Evolutionary conservation across 1,140 invertebrate species (phyloP).

Genomic region (Aleiodes sp.): DNA sequence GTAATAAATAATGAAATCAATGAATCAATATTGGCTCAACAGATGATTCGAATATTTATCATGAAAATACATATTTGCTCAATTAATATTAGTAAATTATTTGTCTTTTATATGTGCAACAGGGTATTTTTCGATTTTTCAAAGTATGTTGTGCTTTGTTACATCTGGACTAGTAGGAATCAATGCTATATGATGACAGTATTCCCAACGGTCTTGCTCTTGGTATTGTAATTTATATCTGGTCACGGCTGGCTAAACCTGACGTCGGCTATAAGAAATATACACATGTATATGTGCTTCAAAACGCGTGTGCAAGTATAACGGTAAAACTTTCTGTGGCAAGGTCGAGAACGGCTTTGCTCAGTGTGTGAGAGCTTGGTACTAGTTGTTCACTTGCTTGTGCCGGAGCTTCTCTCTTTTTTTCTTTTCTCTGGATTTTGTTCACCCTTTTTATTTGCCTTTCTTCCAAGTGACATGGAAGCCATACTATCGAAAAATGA

Average conservation of each 20-base stretch:
- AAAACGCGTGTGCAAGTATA: conserved; percentile 1
- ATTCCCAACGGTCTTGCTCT: background rate
- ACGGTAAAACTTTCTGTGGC: background rate
- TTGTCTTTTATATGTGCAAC: background rate
- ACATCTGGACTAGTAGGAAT: conserved; percentile 2
- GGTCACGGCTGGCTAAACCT: background rate
- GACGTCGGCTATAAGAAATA: background rate
- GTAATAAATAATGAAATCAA: too few relatives aligned
- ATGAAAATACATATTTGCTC: background rate
- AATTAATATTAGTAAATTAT: background rate
- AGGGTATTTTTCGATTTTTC: background rate
- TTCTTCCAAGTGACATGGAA: background rate
- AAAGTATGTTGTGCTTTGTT: background rate
- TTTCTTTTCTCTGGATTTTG: background rate
- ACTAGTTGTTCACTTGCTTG: background rate
- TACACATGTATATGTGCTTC: background rate
- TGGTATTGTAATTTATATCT: background rate
- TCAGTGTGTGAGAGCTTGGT: background rate
- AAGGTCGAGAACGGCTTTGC: background rate
- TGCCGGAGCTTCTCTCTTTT: background rate
- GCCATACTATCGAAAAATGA: background rate
- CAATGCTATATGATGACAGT: background rate
- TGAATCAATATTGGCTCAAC: too few relatives aligned
- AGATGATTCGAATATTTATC: too few relatives aligned
- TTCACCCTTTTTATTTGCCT: background rate